Base-by-base conservation (phyloP, 2,797 vertebrate species). In the Lutjanus argentimaculatus region DNA sequence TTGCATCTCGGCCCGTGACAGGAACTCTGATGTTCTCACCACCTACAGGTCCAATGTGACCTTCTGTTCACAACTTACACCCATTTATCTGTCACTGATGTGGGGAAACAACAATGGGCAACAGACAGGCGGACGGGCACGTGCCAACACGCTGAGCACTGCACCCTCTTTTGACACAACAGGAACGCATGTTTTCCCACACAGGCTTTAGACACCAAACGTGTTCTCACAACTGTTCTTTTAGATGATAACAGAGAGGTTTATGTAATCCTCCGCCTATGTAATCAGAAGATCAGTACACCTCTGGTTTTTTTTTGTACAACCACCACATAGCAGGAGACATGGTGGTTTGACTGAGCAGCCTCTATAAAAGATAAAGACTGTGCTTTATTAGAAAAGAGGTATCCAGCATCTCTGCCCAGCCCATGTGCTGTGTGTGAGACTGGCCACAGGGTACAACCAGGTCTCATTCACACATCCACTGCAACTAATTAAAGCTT, bases 101-200 rank as follows among this genome's bases (percentile, higher is more conserved):
- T 68, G 75, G 81, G 83, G 83, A 82, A 85, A 84, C 82, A 78
- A 83, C 77, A 85, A 86, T 80, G 59, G 75, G 36, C 77, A 76
- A 78, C 71, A 86, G 82, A 73, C 66, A 75, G 75, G 81, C 71
- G 14, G 72, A 68, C 42, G 82, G 92, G 89, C 94, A 88, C 87
- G 92, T 84, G 94, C 74, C 86, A 85, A 92, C 94, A 93, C 4
- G 93, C 84, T 49, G 57, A 90, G 87, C 86, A 83, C 91, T 93
- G 91, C 92, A 85, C 93, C 92, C 85, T 92, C 78, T 84, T 86
- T 80, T 82, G 72, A 90, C 84, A 82, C 61, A 75, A 76, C 77
- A 77, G 77, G 75, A 88, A 67, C 56, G 67, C 86, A 76, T 87
- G 79, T 83, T 94, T 93, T 94, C 92, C 91, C 92, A 94, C 91